Evolutionary conservation across 2,113 vertebrate species (phyloP), one percentile per base, ranked within the genome.

Genomic region (Brevimyrus niger): DNA sequence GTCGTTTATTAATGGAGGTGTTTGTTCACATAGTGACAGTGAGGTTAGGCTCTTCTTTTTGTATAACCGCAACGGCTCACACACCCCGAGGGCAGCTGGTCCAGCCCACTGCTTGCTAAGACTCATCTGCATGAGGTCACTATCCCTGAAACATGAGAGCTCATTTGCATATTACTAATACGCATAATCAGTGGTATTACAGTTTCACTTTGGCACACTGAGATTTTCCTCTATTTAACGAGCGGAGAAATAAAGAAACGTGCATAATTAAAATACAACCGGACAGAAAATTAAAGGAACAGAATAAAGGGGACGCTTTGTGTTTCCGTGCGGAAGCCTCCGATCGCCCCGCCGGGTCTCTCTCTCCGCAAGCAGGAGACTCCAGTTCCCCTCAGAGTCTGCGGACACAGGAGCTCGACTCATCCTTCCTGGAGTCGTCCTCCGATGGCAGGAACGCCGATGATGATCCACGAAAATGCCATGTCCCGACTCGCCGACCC

Each of bases 131-230:
- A 50, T 47, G 15, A 46, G 83, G 46, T 86, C 23, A 86, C 23
- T 13, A 11, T 35, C 23, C 48, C 48, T 48, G 23, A 51, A n/a
- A 51, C 17, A 31, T 13, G 0, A 53, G 85, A 53, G 48, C 17
- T 35, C 27, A 87, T 87, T 55, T 87, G 27, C 50, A 87, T 87
- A 87, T 87, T 15, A 21, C n/a, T 87, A 31, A 31, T 87, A 53
- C 17, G 50, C 48, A 87, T 53, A 53, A 87, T 87, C 15, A 53
- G 48, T 53, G 13, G 38, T 31, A 42, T 55, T 31, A 35, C 85
- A 42, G 27, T 87, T 51, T 87, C 50, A 53, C 31, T 35, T 84
- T 80, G 73, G 31, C 35, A 80, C n/a, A 2, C 21, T 47, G 82
- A 47, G 80, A 46, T 84, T 84, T 44, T 44, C 42, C 44, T 47